phyloP scores from a whole-genome alignment of 2,113 vertebrate species.

The Sapajus apella region DNA sequence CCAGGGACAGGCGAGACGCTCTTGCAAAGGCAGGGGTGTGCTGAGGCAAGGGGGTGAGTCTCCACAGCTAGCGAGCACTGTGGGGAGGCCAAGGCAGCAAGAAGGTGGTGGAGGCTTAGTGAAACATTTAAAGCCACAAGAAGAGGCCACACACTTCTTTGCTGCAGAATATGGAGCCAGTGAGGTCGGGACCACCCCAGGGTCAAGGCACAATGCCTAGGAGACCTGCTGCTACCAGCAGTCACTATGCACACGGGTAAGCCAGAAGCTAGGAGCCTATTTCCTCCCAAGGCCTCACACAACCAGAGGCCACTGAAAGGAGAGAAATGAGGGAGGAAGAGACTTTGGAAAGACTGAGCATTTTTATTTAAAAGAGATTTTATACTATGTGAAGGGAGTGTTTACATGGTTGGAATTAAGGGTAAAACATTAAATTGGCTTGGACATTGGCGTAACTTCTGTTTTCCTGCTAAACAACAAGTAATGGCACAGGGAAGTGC shows the following conservation, averaged over 20 bases:
- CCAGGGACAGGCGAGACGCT: neutral
- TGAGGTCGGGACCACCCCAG: neutral
- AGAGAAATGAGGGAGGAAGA: neutral
- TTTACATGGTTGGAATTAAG: neutral
- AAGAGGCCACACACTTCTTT: neutral
- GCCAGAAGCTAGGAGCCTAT: neutral
- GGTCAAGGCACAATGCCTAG: rapidly evolving
- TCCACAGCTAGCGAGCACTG: no score
- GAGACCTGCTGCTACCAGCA: neutral
- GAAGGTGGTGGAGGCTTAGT: rapidly evolving
- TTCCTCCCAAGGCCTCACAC: neutral
- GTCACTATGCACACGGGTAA: neutral
- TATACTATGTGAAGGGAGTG: neutral
- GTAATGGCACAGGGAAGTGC: neutral
- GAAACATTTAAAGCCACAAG: neutral
- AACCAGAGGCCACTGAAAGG: neutral
- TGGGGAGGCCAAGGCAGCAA: neutral
- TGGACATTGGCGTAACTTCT: neutral
- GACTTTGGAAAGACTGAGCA: neutral
- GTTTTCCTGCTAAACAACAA: neutral
- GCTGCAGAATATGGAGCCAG: neutral
- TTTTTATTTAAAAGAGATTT: neutral
- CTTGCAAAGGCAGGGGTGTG: neutral
- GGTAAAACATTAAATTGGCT: neutral
- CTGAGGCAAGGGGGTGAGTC: neutral